Percentiles rank a stretch among this genome's conserved stretches.
Conservation (phyloP, 2,797 vertebrate genomes). For the Phoeniculus purpureus region DNA sequence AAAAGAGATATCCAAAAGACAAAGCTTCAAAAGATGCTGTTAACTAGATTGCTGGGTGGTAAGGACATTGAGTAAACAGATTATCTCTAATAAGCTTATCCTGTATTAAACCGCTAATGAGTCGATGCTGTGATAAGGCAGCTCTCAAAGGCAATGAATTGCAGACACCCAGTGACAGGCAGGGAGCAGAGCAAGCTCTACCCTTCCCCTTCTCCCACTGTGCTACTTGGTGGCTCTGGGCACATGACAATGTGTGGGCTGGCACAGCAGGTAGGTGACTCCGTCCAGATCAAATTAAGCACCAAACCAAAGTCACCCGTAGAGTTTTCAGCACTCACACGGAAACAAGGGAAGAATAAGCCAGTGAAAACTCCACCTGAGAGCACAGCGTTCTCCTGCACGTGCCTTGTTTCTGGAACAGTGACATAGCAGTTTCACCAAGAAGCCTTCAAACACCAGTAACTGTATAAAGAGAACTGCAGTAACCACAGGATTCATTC, state of each 20-base stretch:
- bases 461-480: not conserved
- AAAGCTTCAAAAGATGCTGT: conserved; percentile 55
- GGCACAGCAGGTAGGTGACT: not conserved
- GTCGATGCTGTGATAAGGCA: conserved; percentile 61
- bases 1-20: conserved; percentile 47
- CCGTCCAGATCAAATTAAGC: not conserved
- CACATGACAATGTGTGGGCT: not conserved
- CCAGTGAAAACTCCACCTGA: not conserved
- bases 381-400: not conserved
- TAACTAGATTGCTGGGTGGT: conserved; percentile 57
- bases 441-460: not conserved
- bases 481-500: not conserved
- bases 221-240: not conserved
- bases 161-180: conserved; percentile 3
- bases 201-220: not conserved
- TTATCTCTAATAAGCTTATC: conserved; percentile 71
- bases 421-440: not conserved
- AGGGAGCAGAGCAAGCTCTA: not conserved
- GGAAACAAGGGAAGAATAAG: not conserved
- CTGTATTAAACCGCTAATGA: conserved; percentile 70
- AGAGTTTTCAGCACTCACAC: not conserved
- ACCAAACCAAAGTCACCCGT: not conserved
- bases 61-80: conserved; percentile 49
- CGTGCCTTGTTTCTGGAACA: not conserved
- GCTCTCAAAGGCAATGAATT: conserved; percentile 71